Base-by-base conservation (phyloP, 2,113 vertebrate species). In the Columba livia region DNA sequence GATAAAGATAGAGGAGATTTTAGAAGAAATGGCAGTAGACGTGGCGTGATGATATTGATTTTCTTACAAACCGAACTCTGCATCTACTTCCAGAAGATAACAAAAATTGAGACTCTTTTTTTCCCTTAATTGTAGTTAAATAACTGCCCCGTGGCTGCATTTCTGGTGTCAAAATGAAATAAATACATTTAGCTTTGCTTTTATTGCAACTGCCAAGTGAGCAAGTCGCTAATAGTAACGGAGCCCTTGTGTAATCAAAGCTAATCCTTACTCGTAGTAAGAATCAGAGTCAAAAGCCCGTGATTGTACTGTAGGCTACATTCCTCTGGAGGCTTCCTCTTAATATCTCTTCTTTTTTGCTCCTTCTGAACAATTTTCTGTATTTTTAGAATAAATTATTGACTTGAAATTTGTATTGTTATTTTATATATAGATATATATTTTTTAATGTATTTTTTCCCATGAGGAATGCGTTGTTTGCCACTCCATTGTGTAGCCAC, bases 171-270 rank as follows among this genome's bases (percentile, higher is more conserved):
- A 93, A 71, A 96, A 91, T 90, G 58, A 91, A 72, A 72, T 86
- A 71, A 88, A 80, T 64, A 15, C 42, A 75, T 88, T 85, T 90
- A 91, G 66, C 32, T 47, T 64, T 62, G 69, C 67, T 88, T 82
- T 89, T 87, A 88, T 93, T 91, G 64, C 87, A 78, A 75, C 71
- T 91, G 88, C 89, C 92, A 94, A 93, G 79, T 62, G 72, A 81
- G 87, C 87, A 91, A 95, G 73, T 88, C n/a, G 4, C 79, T 95
- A 95, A 92, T 66, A 85, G 94, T 93, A 89, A 85, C 88, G 66
- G 83, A 93, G 65, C 79, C 3, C 1, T 94, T 96, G 92, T 96
- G 83, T 96, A 96, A 96, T 96, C 94, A 90, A 86, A 89, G 83
- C 95, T 92, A 95, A 93, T 93, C 89, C 69, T 92, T 95, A 75